Conservation (phyloP, 2,888 invertebrate species). For the Nomada goodeniana region DNA sequence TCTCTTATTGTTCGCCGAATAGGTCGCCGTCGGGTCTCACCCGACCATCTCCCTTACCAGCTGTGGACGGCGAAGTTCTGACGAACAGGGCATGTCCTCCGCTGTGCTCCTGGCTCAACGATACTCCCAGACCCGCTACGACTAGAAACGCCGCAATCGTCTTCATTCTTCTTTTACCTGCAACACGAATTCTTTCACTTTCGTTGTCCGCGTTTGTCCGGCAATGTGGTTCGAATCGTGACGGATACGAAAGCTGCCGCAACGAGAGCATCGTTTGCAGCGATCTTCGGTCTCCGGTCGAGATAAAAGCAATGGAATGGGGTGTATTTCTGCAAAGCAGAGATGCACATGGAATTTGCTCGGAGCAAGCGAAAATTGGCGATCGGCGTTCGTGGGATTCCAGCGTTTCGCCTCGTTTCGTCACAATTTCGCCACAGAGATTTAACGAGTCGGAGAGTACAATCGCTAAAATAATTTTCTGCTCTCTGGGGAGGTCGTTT, state of each 20-base stretch:
- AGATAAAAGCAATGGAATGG: slow-evolving; percentile 35
- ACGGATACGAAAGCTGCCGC: too few species aligned
- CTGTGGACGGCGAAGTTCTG: slow-evolving; percentile 49
- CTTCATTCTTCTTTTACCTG: slow-evolving; percentile 59
- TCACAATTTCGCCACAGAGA: slow-evolving; percentile 54
- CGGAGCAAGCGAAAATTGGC: too few species aligned
- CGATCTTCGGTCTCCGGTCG: not conserved
- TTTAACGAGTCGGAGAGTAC: slow-evolving; percentile 44
- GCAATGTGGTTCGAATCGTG: not conserved
- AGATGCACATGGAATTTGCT: too few species aligned
- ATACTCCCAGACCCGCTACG: slow-evolving; percentile 49
- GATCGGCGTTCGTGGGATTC: not conserved
- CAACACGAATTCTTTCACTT: slow-evolving; percentile 15
- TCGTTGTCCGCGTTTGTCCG: too few species aligned
- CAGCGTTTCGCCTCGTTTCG: slow-evolving; percentile 40
- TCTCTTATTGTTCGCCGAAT: slow-evolving; percentile 12
- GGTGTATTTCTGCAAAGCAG: too few species aligned
- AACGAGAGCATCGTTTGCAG: not conserved
- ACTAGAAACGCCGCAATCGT: slow-evolving; percentile 53
- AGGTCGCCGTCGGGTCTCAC: slow-evolving; percentile 1
- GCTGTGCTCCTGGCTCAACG: slow-evolving; percentile 54
- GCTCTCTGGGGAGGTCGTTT: slow-evolving; percentile 52
- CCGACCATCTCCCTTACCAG: slow-evolving; percentile 60
- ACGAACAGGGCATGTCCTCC: slow-evolving; percentile 68
- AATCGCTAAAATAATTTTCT: slow-evolving; percentile 48